Base-by-base conservation (phyloP, 2,113 vertebrate genomes). In the Ceuthmochares aereus region DNA sequence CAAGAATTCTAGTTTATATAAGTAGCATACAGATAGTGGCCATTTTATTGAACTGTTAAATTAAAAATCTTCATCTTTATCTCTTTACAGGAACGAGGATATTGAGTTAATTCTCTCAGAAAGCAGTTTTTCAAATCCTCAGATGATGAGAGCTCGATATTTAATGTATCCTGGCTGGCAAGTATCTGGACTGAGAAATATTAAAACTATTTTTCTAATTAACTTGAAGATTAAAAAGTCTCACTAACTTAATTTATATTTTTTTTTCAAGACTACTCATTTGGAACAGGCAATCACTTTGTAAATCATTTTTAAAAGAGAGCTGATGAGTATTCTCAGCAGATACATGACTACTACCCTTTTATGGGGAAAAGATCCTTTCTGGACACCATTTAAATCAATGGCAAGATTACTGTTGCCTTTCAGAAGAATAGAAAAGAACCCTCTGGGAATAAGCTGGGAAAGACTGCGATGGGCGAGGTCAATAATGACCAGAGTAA, bases 121-220 rank as follows among this genome's bases (percentile, higher is more conserved):
- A 88, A 98, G 97, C 97, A 98, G 98, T 97, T 99, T 99, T 94
- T 98, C 97, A 52, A 98, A 97, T 91, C 97, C 99, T 22, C 98
- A 98, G 97, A 99, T 99, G 99, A 98, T 99, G 88, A 98, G 98
- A 96, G 98, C 98, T 52, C 99, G 99, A 81, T 99, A 99, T 55
- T 98, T 99, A 96, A 98, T 99, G 96, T 99, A 99, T 93, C 99
- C 99, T 84, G 99, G 99, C 98, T 99, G 99, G 99, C 98, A 98
- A 99, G 99, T 98, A 94, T 91, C 91, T 93, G 79, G 93, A 64
- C 43, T 95, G 79, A 96, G 87, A 96, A 96, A 64, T 84, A 83
- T 58, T 90, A 72, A 78, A 92, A 76, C 78, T 92, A 49, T 92
- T 81, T 68, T 87, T 94, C 87, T 91, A 91, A 94, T 95, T 93